Evolutionary conservation across 1,140 invertebrate species (phyloP).

Genomic region (Parapsyche elsis): DNA sequence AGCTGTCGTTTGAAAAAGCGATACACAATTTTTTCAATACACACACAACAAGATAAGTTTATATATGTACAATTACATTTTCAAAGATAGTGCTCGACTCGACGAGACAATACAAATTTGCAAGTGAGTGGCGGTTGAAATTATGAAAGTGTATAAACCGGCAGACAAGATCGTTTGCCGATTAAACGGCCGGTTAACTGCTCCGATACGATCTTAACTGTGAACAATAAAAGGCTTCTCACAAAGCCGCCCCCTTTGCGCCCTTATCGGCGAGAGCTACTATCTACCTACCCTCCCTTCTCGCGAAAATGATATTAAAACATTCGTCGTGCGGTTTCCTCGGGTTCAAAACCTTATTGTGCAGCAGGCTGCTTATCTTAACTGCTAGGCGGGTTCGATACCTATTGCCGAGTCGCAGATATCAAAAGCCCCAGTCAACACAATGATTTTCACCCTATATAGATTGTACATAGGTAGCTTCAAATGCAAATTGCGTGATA

Average conservation of each 20-base stretch:
- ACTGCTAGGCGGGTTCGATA: constrained; percentile 27
- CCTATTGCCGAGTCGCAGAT: constrained; percentile 26
- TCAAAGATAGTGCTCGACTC: not conserved
- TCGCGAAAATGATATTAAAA: constrained; percentile 43
- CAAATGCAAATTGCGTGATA: too few relatives aligned
- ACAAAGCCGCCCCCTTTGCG: not conserved
- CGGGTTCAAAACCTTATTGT: constrained; percentile 32
- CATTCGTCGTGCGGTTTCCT: constrained; percentile 33
- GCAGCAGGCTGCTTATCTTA: constrained; percentile 27
- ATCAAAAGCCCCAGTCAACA: not conserved
- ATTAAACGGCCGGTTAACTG: constrained; percentile 34
- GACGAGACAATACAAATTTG: not conserved
- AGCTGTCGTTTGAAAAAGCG: too few relatives aligned
- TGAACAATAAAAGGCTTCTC: constrained; percentile 31
- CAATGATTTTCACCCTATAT: not conserved
- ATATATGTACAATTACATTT: not conserved
- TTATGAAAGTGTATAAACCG: not conserved
- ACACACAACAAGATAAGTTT: too few relatives aligned
- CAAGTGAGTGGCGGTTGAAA: not conserved
- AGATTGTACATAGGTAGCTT: not conserved
- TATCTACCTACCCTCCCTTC: too few relatives aligned
- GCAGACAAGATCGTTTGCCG: constrained; percentile 31
- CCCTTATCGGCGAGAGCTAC: not conserved
- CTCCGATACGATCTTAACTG: constrained; percentile 42
- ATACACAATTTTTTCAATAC: too few relatives aligned